Evolutionary conservation across 2,888 invertebrate genomes (phyloP).

Genomic region (Tanypteryx hageni): DNA sequence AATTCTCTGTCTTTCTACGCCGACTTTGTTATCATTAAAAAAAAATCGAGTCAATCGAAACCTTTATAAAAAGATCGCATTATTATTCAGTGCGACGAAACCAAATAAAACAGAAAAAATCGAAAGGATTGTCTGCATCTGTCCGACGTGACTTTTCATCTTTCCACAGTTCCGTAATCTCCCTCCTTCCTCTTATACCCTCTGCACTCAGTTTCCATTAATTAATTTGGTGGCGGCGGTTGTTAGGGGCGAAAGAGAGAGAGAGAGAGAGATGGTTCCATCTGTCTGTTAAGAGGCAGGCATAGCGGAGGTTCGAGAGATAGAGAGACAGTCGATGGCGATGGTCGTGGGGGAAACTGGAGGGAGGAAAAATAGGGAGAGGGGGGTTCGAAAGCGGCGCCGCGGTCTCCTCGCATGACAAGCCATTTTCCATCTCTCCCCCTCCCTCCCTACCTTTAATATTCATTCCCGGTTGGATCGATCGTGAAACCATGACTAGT

Average conservation of each 20-base stretch:
- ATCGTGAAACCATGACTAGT: too few species aligned
- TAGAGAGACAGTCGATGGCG: not conserved
- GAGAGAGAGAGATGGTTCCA: not conserved
- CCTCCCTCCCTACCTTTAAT: too few species aligned
- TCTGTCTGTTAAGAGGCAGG: not conserved
- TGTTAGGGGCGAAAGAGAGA: not conserved
- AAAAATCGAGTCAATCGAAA: too few species aligned
- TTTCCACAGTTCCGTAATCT: not conserved
- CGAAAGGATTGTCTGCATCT: too few species aligned
- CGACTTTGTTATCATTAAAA: too few species aligned
- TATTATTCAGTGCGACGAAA: too few species aligned
- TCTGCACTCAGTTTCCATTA: not conserved
- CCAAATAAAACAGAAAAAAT: too few species aligned
- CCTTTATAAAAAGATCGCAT: too few species aligned
- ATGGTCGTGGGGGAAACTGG: not conserved
- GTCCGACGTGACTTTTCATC: not conserved
- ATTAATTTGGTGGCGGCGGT: slow-evolving; percentile 16
- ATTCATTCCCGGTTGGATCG: too few species aligned
- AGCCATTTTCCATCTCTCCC: not conserved
- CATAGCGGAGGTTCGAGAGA: not conserved
- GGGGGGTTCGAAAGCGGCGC: not conserved
- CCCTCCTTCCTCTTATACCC: not conserved
- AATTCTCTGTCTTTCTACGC: too few species aligned
- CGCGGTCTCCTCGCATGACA: not conserved
- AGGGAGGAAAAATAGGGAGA: not conserved